Evolutionary conservation across 2,113 vertebrate genomes (phyloP).

Genomic region (Chloebia gouldiae): DNA sequence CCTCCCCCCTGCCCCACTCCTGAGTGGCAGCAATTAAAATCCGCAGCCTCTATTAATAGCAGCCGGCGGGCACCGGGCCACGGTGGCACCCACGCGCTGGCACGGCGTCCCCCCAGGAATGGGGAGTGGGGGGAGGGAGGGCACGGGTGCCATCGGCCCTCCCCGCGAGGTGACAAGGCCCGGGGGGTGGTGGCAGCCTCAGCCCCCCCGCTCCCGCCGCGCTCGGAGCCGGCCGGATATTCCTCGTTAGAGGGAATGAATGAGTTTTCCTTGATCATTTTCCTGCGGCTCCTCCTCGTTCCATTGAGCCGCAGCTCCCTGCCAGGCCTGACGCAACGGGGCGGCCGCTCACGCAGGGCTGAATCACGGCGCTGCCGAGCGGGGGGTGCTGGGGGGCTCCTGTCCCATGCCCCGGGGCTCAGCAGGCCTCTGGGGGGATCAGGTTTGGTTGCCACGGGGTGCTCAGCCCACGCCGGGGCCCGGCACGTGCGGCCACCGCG

Average conservation of each 20-base stretch:
- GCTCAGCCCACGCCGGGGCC: not conserved
- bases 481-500: fast-evolving
- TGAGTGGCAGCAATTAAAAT: not conserved
- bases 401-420: not conserved
- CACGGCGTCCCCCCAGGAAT: not conserved
- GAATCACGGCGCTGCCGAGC: not conserved
- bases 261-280: not conserved
- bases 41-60: constrained; percentile 65
- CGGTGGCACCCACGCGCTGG: not conserved
- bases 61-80: not conserved
- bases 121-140: not conserved
- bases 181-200: not conserved
- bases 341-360: not conserved
- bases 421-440: fast-evolving
- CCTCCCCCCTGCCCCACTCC: fast-evolving
- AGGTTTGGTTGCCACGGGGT: not conserved
- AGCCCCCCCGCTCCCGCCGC: not conserved
- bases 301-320: constrained; percentile 1
- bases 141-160: not conserved
- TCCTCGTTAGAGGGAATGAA: not conserved
- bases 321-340: not conserved
- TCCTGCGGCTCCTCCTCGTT: constrained; percentile 20
- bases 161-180: not conserved
- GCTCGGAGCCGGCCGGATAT: not conserved
- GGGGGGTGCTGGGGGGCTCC: not conserved